Evolutionary conservation across 2,113 vertebrate genomes (phyloP).

Genomic region (Tenrec ecaudatus): DNA sequence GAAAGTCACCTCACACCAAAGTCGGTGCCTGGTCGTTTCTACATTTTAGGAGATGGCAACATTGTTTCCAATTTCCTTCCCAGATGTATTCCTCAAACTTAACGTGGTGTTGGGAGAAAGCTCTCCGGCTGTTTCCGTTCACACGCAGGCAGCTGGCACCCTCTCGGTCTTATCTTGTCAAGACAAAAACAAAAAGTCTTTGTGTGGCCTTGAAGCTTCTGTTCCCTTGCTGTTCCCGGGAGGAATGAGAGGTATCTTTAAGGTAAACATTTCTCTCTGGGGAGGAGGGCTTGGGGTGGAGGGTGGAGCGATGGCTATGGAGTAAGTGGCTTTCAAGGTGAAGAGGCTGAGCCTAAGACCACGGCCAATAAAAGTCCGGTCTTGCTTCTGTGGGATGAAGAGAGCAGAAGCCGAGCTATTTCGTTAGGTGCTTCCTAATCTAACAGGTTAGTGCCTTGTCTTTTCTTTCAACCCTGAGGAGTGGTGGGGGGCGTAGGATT

Average conservation of each 20-base stretch:
- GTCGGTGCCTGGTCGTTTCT: not conserved
- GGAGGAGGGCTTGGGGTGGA: not conserved
- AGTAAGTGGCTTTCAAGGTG: not conserved
- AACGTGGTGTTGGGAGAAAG: no score
- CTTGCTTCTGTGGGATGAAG: not conserved
- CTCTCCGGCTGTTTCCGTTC: not conserved
- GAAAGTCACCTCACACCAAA: not conserved
- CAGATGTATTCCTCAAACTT: not conserved
- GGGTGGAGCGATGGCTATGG: not conserved
- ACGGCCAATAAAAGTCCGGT: not conserved
- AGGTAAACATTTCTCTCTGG: not conserved
- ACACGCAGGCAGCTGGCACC: not conserved
- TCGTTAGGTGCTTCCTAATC: no score
- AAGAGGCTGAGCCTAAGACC: not conserved
- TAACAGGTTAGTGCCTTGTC: conserved; percentile 17
- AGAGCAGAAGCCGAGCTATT: not conserved
- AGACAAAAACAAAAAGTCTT: not conserved
- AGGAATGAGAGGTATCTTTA: not conserved
- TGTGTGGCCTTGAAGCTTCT: conserved; percentile 29
- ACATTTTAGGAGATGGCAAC: not conserved
- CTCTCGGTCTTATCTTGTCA: no score
- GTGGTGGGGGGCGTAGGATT: no score
- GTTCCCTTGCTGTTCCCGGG: not conserved
- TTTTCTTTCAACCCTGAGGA: not conserved
- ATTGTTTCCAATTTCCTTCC: not conserved